phyloP scores from a whole-genome alignment of 2,113 vertebrate species.

The Microtus ochrogaster region DNA sequence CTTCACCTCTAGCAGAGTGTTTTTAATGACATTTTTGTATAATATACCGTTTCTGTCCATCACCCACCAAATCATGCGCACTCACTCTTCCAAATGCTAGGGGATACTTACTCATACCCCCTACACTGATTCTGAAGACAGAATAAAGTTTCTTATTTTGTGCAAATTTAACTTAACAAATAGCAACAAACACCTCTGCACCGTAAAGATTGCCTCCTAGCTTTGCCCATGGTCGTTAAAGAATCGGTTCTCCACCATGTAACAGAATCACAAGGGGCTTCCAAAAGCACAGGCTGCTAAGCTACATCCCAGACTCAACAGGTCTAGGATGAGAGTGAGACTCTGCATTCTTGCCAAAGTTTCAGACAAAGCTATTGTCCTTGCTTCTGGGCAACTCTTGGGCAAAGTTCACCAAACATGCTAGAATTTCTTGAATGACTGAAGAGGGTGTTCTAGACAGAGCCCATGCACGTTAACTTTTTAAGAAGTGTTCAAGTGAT shows the following conservation, averaged over 20 bases:
- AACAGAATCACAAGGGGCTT: neutral
- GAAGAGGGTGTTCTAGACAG: neutral
- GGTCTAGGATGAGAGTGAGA: neutral
- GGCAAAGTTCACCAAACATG: neutral
- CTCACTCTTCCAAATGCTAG: neutral
- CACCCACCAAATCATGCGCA: neutral
- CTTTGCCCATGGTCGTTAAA: neutral
- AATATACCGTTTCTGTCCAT: conserved; percentile 35
- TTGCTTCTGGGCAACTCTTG: neutral
- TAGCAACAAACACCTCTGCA: neutral
- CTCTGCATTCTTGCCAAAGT: conserved; percentile 16
- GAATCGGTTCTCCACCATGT: neutral
- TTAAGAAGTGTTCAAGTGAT: neutral
- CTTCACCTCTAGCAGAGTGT: neutral
- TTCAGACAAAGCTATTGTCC: neutral
- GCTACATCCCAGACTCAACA: neutral
- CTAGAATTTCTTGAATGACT: neutral
- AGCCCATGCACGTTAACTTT: neutral
- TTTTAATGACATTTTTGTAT: conserved; percentile 46
- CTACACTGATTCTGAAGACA: neutral
- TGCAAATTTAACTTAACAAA: neutral
- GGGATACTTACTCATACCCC: neutral
- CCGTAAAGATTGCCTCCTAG: neutral
- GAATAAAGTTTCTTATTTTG: neutral
- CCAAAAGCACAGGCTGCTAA: neutral